These are phyloP conservation scores for Elephas maximus DNA, from an alignment of 2,113 vertebrate species.

Conservation along the genomic window DNA sequence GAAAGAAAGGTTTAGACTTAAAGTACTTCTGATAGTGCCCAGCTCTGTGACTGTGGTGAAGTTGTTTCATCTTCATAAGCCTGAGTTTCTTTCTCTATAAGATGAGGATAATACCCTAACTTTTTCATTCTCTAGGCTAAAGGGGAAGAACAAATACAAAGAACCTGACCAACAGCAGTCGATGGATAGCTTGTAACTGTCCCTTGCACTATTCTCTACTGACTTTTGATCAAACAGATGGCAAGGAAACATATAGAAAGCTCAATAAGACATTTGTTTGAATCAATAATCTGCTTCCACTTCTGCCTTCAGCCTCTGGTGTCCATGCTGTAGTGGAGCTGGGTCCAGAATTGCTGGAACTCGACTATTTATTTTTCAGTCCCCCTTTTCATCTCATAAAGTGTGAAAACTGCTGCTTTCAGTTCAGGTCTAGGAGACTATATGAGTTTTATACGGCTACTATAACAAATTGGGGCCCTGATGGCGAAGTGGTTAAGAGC, in stretches of 20 bases:
- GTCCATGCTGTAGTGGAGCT: background rate
- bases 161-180: background rate
- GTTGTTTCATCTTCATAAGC: background rate
- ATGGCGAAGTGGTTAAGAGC: no score
- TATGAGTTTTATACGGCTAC: background rate
- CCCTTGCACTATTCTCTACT: background rate
- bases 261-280: rapidly evolving
- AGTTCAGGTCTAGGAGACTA: background rate
- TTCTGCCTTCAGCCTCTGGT: background rate
- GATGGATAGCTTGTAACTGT: background rate
- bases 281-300: background rate
- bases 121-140: background rate
- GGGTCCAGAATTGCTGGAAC: background rate
- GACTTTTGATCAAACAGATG: background rate
- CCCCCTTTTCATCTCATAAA: background rate
- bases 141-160: background rate
- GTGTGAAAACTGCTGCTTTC: background rate
- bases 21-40: background rate
- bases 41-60: background rate
- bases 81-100: background rate
- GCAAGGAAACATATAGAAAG: background rate
- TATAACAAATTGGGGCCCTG: no score
- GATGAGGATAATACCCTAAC: background rate
- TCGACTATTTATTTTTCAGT: background rate
- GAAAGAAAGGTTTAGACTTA: background rate